Percentiles rank a stretch among this genome's conserved stretches.
Evolutionary conservation across 2,888 invertebrate species (phyloP).

Genomic region (Lordiphosa fenestrarum): DNA sequence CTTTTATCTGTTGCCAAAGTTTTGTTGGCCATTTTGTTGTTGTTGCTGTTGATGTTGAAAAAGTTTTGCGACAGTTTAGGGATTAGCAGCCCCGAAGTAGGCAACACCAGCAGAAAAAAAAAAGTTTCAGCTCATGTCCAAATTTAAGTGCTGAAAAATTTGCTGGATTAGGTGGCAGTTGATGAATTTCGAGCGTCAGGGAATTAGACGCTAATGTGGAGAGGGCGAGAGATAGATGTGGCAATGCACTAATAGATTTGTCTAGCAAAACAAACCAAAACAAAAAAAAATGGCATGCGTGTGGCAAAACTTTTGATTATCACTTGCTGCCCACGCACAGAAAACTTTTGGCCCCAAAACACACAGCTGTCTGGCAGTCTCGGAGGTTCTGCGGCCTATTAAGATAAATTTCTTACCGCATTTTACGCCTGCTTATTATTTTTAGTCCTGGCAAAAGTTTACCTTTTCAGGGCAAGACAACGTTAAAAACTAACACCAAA

Average conservation of each 20-base stretch:
- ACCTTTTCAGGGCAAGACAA: constrained; percentile 14
- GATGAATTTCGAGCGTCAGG: constrained; percentile 57
- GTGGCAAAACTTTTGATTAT: constrained; percentile 35
- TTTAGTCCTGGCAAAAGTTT: constrained; percentile 27
- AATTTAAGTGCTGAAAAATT: constrained; percentile 71
- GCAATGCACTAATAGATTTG: constrained; percentile 60
- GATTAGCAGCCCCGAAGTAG: constrained; percentile 63
- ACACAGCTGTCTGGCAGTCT: constrained; percentile 21
- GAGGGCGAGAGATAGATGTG: constrained; percentile 5
- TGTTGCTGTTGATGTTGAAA: constrained; percentile 28
- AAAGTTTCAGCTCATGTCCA: constrained; percentile 64
- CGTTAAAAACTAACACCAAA: constrained; percentile 19
- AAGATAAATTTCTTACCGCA: constrained; percentile 36
- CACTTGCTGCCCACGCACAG: constrained; percentile 20
- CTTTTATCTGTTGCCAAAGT: constrained; percentile 67
- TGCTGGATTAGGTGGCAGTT: constrained; percentile 64
- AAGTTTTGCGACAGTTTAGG: constrained; percentile 73
- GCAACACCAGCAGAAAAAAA: constrained; percentile 32
- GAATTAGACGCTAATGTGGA: constrained; percentile 52
- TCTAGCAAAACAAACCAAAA: constrained; percentile 35
- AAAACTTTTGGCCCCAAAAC: constrained; percentile 24
- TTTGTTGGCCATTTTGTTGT: constrained; percentile 52
- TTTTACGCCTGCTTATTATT: constrained; percentile 40
- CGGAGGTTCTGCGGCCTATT: constrained; percentile 19
- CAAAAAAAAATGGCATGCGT: neutral